phyloP scores from a whole-genome alignment of 2,113 vertebrate species.

The Circaetus cinerascens region DNA sequence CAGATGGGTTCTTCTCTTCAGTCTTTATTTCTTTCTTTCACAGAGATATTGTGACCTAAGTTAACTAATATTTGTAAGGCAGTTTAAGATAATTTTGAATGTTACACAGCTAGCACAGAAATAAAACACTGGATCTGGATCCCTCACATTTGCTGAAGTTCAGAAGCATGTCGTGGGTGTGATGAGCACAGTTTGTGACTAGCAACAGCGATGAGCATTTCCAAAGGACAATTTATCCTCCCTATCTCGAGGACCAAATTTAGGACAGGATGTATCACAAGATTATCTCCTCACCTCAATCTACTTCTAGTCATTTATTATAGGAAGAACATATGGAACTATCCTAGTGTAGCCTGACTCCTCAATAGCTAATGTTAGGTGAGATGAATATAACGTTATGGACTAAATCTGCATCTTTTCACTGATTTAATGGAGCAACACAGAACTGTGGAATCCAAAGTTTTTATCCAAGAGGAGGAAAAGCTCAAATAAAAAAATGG shows the following conservation, averaged over 20 bases:
- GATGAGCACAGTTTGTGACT: conserved; percentile 36
- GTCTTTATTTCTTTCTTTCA: background rate
- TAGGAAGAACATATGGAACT: background rate
- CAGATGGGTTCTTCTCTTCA: background rate
- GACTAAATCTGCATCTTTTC: background rate
- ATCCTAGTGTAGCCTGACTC: background rate
- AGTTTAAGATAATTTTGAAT: background rate
- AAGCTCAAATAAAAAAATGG: background rate
- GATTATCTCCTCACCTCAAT: background rate
- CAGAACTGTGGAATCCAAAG: background rate
- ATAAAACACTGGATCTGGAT: background rate
- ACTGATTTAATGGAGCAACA: background rate
- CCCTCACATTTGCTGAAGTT: conserved; percentile 6
- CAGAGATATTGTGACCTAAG: background rate
- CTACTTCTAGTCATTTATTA: background rate
- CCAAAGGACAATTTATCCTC: conserved; percentile 34
- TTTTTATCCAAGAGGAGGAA: background rate
- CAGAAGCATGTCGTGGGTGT: background rate
- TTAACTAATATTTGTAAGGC: conserved; percentile 1
- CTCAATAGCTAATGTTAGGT: background rate
- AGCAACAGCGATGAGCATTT: background rate
- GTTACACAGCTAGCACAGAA: background rate
- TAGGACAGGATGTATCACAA: conserved; percentile 22
- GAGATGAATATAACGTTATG: background rate
- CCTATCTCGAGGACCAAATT: background rate